Percentiles rank a stretch among this genome's conserved stretches.
Conservation (phyloP, 2,797 vertebrate species). For the Tokudaia tokunoshimensis region DNA sequence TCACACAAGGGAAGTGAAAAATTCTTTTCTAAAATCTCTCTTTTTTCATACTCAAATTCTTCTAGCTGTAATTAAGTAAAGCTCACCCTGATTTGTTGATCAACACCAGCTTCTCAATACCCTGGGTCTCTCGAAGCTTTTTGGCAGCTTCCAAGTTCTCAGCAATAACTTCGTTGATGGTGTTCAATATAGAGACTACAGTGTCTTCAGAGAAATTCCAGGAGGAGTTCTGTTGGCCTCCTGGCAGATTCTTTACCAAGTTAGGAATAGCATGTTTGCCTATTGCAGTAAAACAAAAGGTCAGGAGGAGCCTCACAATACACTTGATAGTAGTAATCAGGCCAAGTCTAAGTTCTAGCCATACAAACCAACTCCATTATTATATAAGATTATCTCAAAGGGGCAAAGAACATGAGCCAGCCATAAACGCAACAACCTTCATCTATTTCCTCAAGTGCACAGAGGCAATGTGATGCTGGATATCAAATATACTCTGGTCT, state of each 20-base stretch:
- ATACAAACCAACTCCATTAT: not conserved
- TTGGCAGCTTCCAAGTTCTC: conserved; percentile 96
- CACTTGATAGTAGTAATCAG: accelerated
- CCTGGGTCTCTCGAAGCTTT: conserved; percentile 94
- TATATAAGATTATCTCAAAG: not conserved
- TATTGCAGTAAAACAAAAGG: conserved; percentile 75
- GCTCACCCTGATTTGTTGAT: conserved; percentile 96
- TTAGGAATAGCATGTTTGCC: conserved; percentile 95
- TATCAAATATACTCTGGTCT: not conserved
- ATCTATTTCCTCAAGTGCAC: not conserved
- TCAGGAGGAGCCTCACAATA: not conserved
- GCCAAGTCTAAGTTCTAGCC: not conserved
- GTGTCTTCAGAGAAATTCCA: conserved; percentile 95
- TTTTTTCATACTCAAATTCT: accelerated
- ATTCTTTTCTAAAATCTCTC: not conserved
- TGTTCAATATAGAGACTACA: conserved; percentile 95
- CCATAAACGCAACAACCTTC: not conserved
- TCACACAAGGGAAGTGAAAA: not conserved
- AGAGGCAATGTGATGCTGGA: not conserved
- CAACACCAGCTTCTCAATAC: conserved; percentile 96
- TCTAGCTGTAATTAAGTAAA: not conserved
- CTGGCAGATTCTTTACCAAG: conserved; percentile 94
- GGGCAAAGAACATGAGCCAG: not conserved
- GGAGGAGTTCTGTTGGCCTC: conserved; percentile 93
- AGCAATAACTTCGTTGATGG: conserved; percentile 95